Conservation (phyloP, 2,797 vertebrate species). For the Botia almorhae region DNA sequence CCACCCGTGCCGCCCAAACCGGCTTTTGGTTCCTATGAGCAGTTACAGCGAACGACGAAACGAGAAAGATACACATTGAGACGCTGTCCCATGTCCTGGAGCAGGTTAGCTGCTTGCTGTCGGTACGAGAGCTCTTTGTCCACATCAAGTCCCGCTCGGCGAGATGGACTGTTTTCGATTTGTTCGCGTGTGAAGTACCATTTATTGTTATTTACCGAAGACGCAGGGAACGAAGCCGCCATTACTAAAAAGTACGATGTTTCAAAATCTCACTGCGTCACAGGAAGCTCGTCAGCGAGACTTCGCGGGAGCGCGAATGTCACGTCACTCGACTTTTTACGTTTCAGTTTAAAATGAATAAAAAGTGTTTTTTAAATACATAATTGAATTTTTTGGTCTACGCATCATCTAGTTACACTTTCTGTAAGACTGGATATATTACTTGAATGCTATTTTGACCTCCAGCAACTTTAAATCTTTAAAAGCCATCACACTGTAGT, state of each 20-base stretch:
- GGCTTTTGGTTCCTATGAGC: slow-evolving; percentile 24
- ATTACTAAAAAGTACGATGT: slow-evolving; percentile 79
- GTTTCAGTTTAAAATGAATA: not conserved
- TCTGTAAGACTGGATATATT: too few species aligned
- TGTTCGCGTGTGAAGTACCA: slow-evolving; percentile 98
- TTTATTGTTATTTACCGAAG: slow-evolving; percentile 80
- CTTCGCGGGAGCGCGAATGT: not conserved
- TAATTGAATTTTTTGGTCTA: too few species aligned
- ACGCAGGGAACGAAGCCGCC: slow-evolving; percentile 83
- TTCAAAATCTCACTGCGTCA: slow-evolving; percentile 76
- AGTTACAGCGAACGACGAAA: slow-evolving; percentile 83
- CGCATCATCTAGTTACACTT: too few species aligned
- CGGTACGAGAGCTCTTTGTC: slow-evolving; percentile 96
- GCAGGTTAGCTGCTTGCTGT: slow-evolving; percentile 97
- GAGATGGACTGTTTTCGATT: slow-evolving; percentile 92
- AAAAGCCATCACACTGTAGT: too few species aligned
- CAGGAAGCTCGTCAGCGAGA: slow-evolving; percentile 74
- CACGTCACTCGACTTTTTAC: not conserved
- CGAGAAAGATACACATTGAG: slow-evolving; percentile 97
- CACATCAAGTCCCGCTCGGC: slow-evolving; percentile 91
- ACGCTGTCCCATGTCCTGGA: slow-evolving; percentile 97
- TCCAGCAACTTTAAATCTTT: too few species aligned
- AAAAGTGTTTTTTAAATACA: too few species aligned
- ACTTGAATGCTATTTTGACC: too few species aligned
- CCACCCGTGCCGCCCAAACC: slow-evolving; percentile 25